phyloP scores from a whole-genome alignment of 2,797 vertebrate species.

The Steatocranus sp. region DNA sequence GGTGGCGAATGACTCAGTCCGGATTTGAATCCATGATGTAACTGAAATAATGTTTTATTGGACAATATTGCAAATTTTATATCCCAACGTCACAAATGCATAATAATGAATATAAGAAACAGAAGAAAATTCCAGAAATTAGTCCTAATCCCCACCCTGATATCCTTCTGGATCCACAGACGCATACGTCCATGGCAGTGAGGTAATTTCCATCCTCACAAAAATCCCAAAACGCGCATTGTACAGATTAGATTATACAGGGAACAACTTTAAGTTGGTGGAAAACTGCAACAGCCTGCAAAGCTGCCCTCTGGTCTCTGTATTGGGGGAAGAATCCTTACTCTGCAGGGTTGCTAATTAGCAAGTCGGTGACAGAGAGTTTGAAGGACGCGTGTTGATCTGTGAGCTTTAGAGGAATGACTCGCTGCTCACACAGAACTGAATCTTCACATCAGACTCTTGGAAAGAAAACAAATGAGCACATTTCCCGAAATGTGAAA shows the following conservation, averaged over 20 bases:
- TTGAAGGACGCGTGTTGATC: neutral
- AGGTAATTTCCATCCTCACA: neutral
- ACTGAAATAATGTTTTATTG: neutral
- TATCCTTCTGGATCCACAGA: neutral
- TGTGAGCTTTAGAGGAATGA: neutral
- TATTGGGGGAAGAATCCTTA: neutral
- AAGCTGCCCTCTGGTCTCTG: neutral
- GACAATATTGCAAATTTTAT: neutral
- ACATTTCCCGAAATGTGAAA: neutral
- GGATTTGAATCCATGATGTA: neutral
- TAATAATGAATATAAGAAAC: neutral
- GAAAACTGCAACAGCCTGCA: neutral
- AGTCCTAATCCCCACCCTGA: neutral
- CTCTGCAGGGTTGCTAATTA: neutral
- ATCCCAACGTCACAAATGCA: neutral
- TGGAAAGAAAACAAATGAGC: neutral
- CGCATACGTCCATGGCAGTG: accelerated
- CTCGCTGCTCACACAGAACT: accelerated
- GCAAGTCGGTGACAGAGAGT: neutral
- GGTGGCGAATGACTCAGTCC: accelerated
- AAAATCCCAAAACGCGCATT: accelerated
- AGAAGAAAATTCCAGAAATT: neutral
- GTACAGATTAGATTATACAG: accelerated
- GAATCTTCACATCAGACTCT: accelerated
- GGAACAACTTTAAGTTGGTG: neutral